phyloP scores from a whole-genome alignment of 37 sponge, comb jelly and placozoan genomes.

The Aphrocallistes beatrix region DNA sequence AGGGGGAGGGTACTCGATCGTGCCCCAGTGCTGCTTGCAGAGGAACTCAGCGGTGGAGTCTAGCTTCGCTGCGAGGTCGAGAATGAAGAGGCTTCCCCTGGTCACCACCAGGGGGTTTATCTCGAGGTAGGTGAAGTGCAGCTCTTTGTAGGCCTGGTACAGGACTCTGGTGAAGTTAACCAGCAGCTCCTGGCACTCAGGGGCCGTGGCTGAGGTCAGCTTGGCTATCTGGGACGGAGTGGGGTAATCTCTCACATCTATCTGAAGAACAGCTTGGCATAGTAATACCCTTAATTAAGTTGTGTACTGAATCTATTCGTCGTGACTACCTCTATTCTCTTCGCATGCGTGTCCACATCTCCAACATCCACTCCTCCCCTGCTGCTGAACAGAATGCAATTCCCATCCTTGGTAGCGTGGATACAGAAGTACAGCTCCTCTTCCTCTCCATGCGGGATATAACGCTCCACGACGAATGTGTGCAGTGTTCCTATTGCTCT shows the following conservation, averaged over 20 bases:
- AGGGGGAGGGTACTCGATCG: constrained; percentile 78
- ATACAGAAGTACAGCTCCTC: constrained; percentile 68
- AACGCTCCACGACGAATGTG: constrained; percentile 81
- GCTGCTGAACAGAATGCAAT: constrained; percentile 69
- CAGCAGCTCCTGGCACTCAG: constrained; percentile 25
- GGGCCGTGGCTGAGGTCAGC: neutral
- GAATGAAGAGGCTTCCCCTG: constrained; percentile 38
- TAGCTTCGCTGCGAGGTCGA: constrained; percentile 86
- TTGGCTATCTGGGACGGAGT: neutral
- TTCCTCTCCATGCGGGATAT: constrained; percentile 49
- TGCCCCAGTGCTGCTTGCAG: constrained; percentile 75
- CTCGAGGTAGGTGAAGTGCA: constrained; percentile 91
- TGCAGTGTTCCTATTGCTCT: constrained; percentile 55
- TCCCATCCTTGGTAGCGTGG: constrained; percentile 56
- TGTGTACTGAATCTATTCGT: neutral
- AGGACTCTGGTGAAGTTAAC: constrained; percentile 59
- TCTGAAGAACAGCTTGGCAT: neutral
- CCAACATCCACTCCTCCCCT: constrained; percentile 92
- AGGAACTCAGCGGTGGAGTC: constrained; percentile 91
- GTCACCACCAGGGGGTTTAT: constrained; percentile 80
- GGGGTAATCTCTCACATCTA: neutral
- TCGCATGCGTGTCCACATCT: constrained; percentile 55
- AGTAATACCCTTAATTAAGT: neutral
- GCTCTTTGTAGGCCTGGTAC: constrained; percentile 66
- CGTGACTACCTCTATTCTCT: neutral